These are phyloP conservation scores for Pelodiscus sinensis DNA, from an alignment of 2,113 vertebrate genomes.

Conservation along the genomic window DNA sequence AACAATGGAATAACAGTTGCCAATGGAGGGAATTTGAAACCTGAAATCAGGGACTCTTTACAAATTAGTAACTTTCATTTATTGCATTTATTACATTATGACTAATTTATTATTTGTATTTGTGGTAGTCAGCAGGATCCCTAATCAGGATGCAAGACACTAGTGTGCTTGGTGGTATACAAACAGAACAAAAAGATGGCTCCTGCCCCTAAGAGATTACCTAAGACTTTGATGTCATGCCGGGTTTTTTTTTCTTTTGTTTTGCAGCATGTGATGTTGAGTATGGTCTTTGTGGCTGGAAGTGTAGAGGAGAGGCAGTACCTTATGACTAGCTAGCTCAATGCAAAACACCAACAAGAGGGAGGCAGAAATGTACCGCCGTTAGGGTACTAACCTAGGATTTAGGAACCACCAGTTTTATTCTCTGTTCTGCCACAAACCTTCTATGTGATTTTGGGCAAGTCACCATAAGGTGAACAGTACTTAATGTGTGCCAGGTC, in stretches of 20 bases:
- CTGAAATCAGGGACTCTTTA: neutral
- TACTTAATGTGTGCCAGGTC: no score
- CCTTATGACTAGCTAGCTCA: neutral
- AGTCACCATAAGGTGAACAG: neutral
- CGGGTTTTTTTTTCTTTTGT: neutral
- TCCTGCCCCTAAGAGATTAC: neutral
- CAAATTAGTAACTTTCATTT: neutral
- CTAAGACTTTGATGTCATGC: neutral
- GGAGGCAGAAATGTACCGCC: neutral
- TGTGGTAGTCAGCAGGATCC: neutral
- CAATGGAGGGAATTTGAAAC: neutral
- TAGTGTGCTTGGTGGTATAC: neutral
- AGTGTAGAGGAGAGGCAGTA: neutral
- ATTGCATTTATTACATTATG: neutral
- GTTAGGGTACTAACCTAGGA: neutral
- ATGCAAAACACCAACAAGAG: neutral
- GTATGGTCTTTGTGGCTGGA: neutral
- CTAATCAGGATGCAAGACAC: neutral
- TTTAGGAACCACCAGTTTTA: neutral
- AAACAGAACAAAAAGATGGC: constrained; percentile 5
- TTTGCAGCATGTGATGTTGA: neutral
- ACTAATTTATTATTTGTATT: neutral
- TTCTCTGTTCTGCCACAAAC: neutral
- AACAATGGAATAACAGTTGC: constrained; percentile 11
- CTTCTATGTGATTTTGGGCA: neutral